A percentile compares a stretch with the other conserved stretches of the same genome.
Conservation (phyloP, 1,140 invertebrate genomes). For the Calycopis cecrops region DNA sequence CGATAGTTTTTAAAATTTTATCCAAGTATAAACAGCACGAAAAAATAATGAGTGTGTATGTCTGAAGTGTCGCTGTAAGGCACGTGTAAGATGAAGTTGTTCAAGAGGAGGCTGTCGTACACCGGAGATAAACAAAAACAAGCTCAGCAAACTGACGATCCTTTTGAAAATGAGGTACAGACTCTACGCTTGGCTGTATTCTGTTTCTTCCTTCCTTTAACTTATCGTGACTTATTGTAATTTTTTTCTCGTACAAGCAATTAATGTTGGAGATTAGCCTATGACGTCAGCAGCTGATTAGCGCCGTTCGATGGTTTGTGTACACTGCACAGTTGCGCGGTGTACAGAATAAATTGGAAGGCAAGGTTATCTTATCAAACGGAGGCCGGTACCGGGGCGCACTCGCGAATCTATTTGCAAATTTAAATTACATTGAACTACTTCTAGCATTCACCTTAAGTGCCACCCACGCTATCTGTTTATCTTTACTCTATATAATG, state of each 20-base stretch:
- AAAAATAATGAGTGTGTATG: no score
- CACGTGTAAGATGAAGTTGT: constrained; percentile 61
- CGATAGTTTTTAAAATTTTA: no score
- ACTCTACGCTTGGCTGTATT: no score
- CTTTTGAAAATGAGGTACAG: constrained; percentile 67
- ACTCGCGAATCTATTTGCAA: constrained; percentile 20
- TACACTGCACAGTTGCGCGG: constrained; percentile 20
- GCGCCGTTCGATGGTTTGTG: constrained; percentile 37
- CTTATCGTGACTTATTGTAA: no score
- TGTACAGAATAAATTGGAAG: constrained; percentile 62
- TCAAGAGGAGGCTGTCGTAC: constrained; percentile 70
- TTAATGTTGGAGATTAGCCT: neutral
- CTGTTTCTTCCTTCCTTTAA: neutral
- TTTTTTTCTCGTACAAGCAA: neutral
- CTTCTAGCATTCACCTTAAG: constrained; percentile 14
- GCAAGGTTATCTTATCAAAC: constrained; percentile 72
- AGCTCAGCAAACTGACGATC: constrained; percentile 53
- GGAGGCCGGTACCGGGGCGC: constrained; percentile 34
- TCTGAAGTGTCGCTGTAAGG: constrained; percentile 16
- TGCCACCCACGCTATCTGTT: constrained; percentile 6
- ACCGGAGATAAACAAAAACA: constrained; percentile 68
- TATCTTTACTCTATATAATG: constrained; percentile 3
- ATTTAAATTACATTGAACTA: constrained; percentile 22
- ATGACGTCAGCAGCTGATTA: constrained; percentile 38
- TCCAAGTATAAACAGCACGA: no score